Evolutionary conservation across 2,888 invertebrate species (phyloP).

Genomic region (Isoperla grammatica): DNA sequence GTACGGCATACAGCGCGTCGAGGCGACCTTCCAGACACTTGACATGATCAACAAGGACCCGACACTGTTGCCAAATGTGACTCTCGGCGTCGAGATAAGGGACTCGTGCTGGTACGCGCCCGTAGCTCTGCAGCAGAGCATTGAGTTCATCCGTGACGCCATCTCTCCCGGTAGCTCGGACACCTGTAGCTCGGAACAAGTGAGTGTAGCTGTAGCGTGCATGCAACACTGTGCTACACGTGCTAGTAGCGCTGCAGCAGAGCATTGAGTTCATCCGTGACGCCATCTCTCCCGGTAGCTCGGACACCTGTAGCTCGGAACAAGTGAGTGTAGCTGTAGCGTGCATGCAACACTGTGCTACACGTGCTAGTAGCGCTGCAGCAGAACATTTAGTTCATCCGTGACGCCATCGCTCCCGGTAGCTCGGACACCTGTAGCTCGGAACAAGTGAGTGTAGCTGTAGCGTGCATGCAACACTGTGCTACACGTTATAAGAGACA

Average conservation of each 20-base stretch:
- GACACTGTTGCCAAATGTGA: conserved; percentile 52
- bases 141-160: conserved; percentile 67
- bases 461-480: no score
- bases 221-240: no score
- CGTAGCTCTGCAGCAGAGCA: conserved; percentile 70
- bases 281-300: conserved; percentile 48
- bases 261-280: conserved; percentile 69
- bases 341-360: no score
- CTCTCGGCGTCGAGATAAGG: conserved; percentile 63
- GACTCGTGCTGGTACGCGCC: conserved; percentile 81
- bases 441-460: neutral
- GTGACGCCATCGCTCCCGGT: conserved; percentile 55
- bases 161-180: conserved; percentile 42
- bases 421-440: neutral
- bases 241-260: conserved; percentile 71
- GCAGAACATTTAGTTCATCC: conserved; percentile 68
- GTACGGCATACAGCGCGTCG: conserved; percentile 69
- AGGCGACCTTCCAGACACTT: conserved; percentile 56
- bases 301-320: neutral
- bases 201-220: neutral
- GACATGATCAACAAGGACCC: conserved; percentile 58
- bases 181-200: neutral
- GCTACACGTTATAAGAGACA: no score
- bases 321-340: neutral
- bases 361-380: conserved; percentile 71